A percentile compares a stretch with the other conserved stretches of the same genome.
Evolutionary conservation across 2,888 invertebrate genomes (phyloP).

Genomic region (Perizoma affinitatum): DNA sequence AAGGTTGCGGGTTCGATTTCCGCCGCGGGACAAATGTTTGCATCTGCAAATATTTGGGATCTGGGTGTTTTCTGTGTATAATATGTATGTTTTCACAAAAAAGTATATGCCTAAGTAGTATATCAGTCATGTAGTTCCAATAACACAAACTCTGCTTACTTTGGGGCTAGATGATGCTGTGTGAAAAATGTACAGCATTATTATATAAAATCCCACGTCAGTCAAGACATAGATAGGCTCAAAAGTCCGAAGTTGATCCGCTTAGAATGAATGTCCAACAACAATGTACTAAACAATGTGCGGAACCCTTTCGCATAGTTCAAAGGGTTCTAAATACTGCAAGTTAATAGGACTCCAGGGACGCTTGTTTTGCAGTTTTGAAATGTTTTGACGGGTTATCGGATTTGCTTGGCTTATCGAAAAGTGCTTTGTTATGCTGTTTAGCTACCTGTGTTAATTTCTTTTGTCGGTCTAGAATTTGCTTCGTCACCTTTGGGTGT

Average conservation of each 20-base stretch:
- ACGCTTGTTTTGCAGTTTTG: conserved; percentile 65
- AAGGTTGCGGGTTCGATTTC: too few species aligned
- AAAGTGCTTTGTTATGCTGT: conserved; percentile 67
- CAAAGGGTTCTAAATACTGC: conserved; percentile 59
- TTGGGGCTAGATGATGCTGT: too few species aligned
- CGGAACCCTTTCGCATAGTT: conserved; percentile 60
- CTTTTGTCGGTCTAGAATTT: conserved; percentile 30
- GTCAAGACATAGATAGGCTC: conserved; percentile 17
- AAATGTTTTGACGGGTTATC: conserved; percentile 74
- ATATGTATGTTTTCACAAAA: too few species aligned
- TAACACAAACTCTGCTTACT: too few species aligned
- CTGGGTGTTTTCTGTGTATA: too few species aligned
- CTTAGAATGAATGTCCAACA: conserved; percentile 43
- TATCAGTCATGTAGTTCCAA: too few species aligned
- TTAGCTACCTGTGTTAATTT: conserved; percentile 62
- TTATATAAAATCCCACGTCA: conserved; percentile 8
- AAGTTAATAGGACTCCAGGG: conserved; percentile 60
- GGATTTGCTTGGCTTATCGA: conserved; percentile 54
- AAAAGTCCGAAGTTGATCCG: conserved; percentile 35
- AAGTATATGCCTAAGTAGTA: too few species aligned
- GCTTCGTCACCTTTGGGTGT: conserved; percentile 12
- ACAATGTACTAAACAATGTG: conserved; percentile 52
- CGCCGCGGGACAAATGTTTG: too few species aligned
- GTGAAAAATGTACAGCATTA: too few species aligned
- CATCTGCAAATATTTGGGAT: too few species aligned